A percentile compares a stretch with the other conserved stretches of the same genome.
Evolutionary conservation across 2,113 vertebrate genomes (phyloP).

Genomic region (Bothrops jararaca): DNA sequence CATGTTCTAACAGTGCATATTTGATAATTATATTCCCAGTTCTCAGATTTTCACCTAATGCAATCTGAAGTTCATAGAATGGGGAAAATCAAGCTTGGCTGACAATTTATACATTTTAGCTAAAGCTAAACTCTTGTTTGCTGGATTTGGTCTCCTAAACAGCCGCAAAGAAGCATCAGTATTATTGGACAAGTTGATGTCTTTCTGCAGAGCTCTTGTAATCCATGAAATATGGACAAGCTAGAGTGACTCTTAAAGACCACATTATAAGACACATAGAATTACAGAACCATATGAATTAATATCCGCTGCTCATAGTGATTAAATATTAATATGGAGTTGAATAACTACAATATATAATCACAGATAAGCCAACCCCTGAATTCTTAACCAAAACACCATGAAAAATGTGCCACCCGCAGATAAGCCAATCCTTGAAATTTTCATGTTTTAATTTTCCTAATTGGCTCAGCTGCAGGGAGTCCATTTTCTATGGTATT

Average conservation of each 20-base stretch:
- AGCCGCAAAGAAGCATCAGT: not conserved
- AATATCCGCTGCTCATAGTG: not conserved
- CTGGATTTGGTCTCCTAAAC: not conserved
- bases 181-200: not conserved
- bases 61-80: not conserved
- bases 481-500: not conserved
- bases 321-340: not conserved
- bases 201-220: not conserved
- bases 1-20: not conserved
- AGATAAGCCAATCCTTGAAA: not conserved
- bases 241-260: not conserved
- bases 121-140: not conserved
- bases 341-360: not conserved
- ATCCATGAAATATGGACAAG: not conserved
- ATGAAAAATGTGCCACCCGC: no score
- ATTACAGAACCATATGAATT: not conserved
- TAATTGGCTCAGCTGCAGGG: not conserved
- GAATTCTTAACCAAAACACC: no score
- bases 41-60: not conserved
- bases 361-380: no score
- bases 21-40: not conserved
- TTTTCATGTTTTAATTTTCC: not conserved
- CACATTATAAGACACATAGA: not conserved
- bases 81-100: not conserved
- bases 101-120: not conserved